Base-by-base conservation (phyloP, 1,140 invertebrate species). In the Eumaeus atala region DNA sequence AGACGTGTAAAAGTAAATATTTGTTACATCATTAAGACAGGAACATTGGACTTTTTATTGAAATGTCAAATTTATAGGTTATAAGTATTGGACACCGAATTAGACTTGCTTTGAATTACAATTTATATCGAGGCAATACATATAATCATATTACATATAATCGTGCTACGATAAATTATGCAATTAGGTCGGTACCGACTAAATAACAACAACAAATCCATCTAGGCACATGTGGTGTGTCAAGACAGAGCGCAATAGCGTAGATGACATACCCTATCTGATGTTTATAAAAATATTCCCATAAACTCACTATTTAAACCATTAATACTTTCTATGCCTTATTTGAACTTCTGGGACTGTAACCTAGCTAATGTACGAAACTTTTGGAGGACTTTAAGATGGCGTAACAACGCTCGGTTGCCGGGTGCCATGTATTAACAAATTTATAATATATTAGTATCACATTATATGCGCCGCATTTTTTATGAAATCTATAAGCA, bases 391-490 rank as follows among this genome's bases (percentile, higher is more conserved):
- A 79, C 78, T 84, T 70, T 87, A 88, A 88, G 76, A 88, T 88
- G 85, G 85, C 85, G 85, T 88, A 88, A 87, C 78, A 85, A 85
- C 85, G 81, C 84, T 82, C 72, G 66, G 78, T 79, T 82, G 82
- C 82, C 84, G 84, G 84, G 79, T 87, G 77, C 80, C 74, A 79
- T 82, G 62, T 84, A 87, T 87, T 83, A 79, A 87, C 77, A 81
- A 84, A 87, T 87, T 78, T 70, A 67, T 63, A 70, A 52, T 6
- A 3, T 53, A 37, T 53, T 16, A 64, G 61, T 73, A 77, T 63
- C 62, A 66, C 66, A 74, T 75, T 77, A 67, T 66, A 68, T 69
- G 70, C 63, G 70, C 63, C 64, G 53, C 76, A 54, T 77, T 80
- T 64, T 64, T 65, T 74, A 69, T 71, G 70, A 77, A 73, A 77